Evolutionary conservation across 2,113 vertebrate genomes (phyloP).

Genomic region (Danionella cerebrum): DNA sequence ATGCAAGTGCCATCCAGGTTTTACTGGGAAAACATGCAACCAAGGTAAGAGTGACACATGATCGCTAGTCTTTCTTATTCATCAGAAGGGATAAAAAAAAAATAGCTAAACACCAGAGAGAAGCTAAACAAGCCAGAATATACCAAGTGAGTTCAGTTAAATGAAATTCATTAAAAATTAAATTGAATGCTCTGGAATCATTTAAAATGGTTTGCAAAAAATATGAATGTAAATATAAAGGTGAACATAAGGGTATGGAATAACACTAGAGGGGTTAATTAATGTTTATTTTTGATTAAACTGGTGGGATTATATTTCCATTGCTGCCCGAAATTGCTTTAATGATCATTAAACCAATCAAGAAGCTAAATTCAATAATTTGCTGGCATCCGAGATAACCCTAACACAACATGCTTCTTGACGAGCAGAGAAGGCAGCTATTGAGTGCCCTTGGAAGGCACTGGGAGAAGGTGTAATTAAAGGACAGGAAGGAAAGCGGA

Average conservation of each 20-base stretch:
- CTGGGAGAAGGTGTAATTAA: constrained; percentile 68
- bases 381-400: constrained; percentile 20
- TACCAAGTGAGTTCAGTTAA: too few species aligned
- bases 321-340: constrained; percentile 52
- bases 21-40: constrained; percentile 92
- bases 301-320: constrained; percentile 48
- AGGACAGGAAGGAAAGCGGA: constrained; percentile 39
- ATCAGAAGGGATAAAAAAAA: too few species aligned
- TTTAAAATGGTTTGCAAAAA: background rate
- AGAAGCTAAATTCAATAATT: constrained; percentile 18
- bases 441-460: constrained; percentile 55
- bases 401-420: constrained; percentile 11
- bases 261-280: too few species aligned
- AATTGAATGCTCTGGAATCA: too few species aligned
- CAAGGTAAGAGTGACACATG: constrained; percentile 83
- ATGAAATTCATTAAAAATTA: too few species aligned
- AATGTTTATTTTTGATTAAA: too few species aligned
- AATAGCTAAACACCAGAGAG: too few species aligned
- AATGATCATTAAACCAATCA: constrained; percentile 34
- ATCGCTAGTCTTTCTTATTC: too few species aligned
- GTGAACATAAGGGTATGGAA: too few species aligned
- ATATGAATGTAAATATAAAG: too few species aligned
- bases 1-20: constrained; percentile 91
- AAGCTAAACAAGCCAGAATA: too few species aligned
- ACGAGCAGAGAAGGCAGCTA: too few species aligned